These are phyloP conservation scores for Pristionchus mayeri DNA, from an alignment of 2,888 invertebrate species.

Conservation along the genomic window DNA sequence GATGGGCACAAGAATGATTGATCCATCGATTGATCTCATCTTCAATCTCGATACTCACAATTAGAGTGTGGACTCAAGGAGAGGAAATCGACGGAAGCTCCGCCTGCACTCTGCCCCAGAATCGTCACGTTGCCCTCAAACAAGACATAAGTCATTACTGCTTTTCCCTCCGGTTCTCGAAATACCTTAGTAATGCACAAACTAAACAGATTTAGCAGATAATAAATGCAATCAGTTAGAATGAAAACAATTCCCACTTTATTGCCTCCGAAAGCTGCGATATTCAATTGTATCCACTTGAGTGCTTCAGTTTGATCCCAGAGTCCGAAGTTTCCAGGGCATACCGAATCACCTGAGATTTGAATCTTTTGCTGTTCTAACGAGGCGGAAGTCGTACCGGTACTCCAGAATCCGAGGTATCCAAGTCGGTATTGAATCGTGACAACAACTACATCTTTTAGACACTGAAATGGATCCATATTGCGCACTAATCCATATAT, in stretches of 20 bases:
- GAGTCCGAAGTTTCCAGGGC: constrained; percentile 20
- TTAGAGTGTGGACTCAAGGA: background rate
- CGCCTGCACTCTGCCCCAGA: constrained; percentile 44
- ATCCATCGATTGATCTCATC: background rate
- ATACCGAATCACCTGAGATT: background rate
- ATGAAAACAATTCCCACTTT: too few relatives aligned
- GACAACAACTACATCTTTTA: constrained; percentile 29
- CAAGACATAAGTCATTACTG: too few relatives aligned
- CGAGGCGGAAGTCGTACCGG: background rate
- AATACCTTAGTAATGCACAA: too few relatives aligned
- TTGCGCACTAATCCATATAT: too few relatives aligned
- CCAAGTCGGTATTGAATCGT: too few relatives aligned
- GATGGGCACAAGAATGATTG: background rate
- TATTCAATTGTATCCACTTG: background rate
- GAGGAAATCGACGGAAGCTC: constrained; percentile 38
- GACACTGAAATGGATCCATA: background rate
- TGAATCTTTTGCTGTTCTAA: too few relatives aligned
- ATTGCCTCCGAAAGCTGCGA: constrained; percentile 25
- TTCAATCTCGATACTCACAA: background rate
- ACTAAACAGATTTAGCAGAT: too few relatives aligned
- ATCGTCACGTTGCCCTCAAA: constrained; percentile 42
- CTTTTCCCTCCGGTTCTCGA: too few relatives aligned
- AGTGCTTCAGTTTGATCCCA: too few relatives aligned
- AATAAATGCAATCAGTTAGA: too few relatives aligned
- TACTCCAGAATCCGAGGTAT: constrained; percentile 47